These are phyloP conservation scores for Poecilobothrus nobilitatus DNA, from an alignment of 2,888 invertebrate species.

Conservation along the genomic window DNA sequence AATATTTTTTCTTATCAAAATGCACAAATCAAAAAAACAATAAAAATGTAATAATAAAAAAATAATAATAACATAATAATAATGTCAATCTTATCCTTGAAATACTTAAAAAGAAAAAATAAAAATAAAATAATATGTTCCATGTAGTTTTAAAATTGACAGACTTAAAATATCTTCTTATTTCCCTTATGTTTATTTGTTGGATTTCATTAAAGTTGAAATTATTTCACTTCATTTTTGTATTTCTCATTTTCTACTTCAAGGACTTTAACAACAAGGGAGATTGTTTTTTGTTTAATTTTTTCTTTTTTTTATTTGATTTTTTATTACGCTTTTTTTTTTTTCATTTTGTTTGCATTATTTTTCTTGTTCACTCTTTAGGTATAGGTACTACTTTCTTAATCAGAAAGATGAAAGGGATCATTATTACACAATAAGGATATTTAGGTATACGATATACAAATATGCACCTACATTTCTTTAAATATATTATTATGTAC, in stretches of 20 bases:
- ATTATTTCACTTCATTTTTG: background rate
- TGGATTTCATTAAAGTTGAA: background rate
- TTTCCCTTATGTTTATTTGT: background rate
- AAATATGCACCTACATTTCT: no score
- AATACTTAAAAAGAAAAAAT: background rate
- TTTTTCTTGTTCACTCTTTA: no score
- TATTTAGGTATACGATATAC: no score
- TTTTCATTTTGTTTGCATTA: no score
- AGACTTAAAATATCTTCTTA: background rate
- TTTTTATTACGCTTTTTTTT: background rate
- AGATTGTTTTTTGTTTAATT: no score
- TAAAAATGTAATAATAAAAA: background rate
- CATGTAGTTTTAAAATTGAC: no score
- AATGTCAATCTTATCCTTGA: background rate
- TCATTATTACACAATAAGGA: background rate
- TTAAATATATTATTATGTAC: no score
- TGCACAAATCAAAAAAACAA: no score
- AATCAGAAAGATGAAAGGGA: background rate
- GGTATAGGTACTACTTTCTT: no score
- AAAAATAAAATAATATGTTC: no score
- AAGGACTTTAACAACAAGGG: background rate
- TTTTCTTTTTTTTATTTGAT: background rate
- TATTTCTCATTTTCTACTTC: background rate
- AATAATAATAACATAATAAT: background rate
- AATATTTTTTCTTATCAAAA: no score